phyloP scores from a whole-genome alignment of 2,888 invertebrate genomes.

The Epicampocera succincta region DNA sequence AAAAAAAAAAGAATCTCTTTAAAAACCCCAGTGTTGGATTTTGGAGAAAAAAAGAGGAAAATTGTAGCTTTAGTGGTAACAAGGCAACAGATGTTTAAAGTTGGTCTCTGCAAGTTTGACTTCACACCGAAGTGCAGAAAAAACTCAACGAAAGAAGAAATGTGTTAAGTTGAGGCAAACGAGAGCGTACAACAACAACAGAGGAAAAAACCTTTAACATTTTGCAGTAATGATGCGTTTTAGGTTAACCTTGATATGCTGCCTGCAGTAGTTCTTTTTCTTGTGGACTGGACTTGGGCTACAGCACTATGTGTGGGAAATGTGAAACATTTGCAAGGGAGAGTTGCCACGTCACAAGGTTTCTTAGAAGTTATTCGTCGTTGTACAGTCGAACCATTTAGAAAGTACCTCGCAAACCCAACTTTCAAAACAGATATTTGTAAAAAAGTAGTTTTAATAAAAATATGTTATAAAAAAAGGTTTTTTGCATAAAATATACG shows the following conservation, averaged over 20 bases:
- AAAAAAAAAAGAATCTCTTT: constrained; percentile 19
- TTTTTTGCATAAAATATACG: too few relatives aligned
- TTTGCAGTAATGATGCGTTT: constrained; percentile 53
- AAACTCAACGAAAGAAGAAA: not conserved
- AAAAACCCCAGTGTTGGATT: constrained; percentile 28
- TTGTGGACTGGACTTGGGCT: not conserved
- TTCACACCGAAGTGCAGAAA: constrained; percentile 1
- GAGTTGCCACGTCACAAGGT: not conserved
- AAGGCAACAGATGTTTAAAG: constrained; percentile 60
- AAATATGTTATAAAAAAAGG: too few relatives aligned
- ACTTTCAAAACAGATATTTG: too few relatives aligned
- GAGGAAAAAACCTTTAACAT: constrained; percentile 24
- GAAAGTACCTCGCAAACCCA: too few relatives aligned
- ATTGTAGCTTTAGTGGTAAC: constrained; percentile 37
- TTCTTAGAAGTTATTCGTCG: too few relatives aligned
- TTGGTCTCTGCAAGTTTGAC: constrained; percentile 24
- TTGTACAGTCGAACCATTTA: too few relatives aligned
- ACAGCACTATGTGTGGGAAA: not conserved
- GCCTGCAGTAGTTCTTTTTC: not conserved
- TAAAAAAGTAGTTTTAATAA: too few relatives aligned
- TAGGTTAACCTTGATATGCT: constrained; percentile 54
- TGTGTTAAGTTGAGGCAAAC: not conserved
- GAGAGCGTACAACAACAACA: not conserved
- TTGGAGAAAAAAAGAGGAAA: constrained; percentile 32
- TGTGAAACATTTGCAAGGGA: not conserved